phyloP scores from a whole-genome alignment of 1,140 invertebrate genomes.

The Drosophila suzukii region DNA sequence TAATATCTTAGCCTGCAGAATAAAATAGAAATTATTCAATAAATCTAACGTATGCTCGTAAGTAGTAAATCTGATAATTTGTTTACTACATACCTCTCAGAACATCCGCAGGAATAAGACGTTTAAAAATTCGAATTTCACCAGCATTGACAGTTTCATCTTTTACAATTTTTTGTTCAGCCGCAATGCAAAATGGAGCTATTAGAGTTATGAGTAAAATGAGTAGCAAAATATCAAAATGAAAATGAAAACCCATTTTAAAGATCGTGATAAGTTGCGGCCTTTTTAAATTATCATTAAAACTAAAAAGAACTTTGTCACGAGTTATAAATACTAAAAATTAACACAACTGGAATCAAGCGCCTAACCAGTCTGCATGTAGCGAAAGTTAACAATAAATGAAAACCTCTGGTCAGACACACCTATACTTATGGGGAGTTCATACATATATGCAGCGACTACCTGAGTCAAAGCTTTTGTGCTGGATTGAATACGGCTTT shows the following conservation, averaged over 20 bases:
- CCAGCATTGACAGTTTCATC: slow-evolving; percentile 63
- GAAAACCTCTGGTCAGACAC: slow-evolving; percentile 22
- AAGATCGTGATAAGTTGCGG: not conserved
- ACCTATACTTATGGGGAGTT: slow-evolving; percentile 64
- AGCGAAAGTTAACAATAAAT: slow-evolving; percentile 68
- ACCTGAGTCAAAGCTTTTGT: slow-evolving; percentile 38
- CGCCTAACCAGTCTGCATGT: slow-evolving; percentile 29
- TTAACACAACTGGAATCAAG: slow-evolving; percentile 8
- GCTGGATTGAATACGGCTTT: slow-evolving; percentile 5
- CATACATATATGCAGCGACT: slow-evolving; percentile 17
- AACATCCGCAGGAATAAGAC: slow-evolving; percentile 93
- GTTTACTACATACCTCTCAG: slow-evolving; percentile 88
- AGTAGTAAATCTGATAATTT: not conserved
- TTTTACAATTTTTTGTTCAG: slow-evolving; percentile 22
- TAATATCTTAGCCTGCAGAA: not conserved
- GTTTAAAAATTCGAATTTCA: slow-evolving; percentile 89
- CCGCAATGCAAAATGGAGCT: slow-evolving; percentile 10
- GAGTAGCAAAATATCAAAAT: slow-evolving; percentile 16
- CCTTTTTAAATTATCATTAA: not conserved
- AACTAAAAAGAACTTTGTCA: not conserved
- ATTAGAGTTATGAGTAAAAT: slow-evolving; percentile 19
- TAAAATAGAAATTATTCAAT: not conserved
- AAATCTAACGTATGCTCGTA: too few species aligned
- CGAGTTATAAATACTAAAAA: not conserved
- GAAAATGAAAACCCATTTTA: slow-evolving; percentile 46